Evolutionary conservation across 35 echinoderm and acorn worm genomes (phyloP), one percentile per base, ranked within the genome.

Genomic region (Stichopus chloronotus): DNA sequence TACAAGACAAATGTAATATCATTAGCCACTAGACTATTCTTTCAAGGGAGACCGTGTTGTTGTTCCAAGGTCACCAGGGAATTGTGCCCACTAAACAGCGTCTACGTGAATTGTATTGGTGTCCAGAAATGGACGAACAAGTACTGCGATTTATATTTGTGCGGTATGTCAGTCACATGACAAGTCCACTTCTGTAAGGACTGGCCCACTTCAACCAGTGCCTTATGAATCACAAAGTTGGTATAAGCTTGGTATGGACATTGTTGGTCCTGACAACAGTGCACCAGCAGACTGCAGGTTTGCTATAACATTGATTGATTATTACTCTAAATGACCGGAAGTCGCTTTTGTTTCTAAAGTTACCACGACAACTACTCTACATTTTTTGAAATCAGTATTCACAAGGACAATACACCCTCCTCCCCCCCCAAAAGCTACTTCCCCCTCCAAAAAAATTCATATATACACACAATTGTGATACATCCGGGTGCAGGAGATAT

Each of bases 11-110:
- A 43, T 43, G 30, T 43, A 43, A 43, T 43, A 43, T 43, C 1
- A 43, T 43, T 43, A 43, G 30, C 30, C 30, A 43, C 30, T 3
- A 43, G 30, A 43, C 30, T 43, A 43, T 43, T 43, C 30, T 43
- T 43, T 63, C 53, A 53, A 82, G 6, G 68, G 92, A 11, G 88
- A 92, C 19, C 8, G 95, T 11, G 88, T 94, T 9, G 88, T 94
- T 8, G 88, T 96, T 12, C 89, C 55, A 92, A 59, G 92, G 72
- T 25, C 95, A 96, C 58, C 92, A 93, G 60, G 95, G 95, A 9
- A 94, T 96, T 71, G 92, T 94, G 3, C 79, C 88, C 30, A 94
- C 88, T 6, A 94, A 96, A 81, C 95, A 96, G 53, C 4, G 92
- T n/a, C 78, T 91, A 9, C 63, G 92, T 52, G 82, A 94, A 17